phyloP scores from a whole-genome alignment of 2,797 vertebrate genomes.

The Otolemur crassicaudatus region DNA sequence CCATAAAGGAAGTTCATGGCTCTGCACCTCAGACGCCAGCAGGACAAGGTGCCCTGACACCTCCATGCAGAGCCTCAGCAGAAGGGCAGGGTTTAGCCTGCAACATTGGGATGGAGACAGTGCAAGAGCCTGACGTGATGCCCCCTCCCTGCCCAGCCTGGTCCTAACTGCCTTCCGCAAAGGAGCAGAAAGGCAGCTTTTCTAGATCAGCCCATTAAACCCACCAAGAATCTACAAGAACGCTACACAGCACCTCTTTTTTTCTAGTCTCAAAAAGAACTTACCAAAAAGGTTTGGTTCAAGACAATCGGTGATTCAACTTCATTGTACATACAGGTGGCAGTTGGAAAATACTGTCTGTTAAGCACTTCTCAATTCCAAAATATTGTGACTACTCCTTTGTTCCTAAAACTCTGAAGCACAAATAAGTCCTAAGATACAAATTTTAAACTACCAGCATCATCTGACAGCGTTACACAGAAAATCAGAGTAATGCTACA shows the following conservation, averaged over 20 bases:
- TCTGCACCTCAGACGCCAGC: conserved; percentile 61
- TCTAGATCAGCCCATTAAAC: background rate
- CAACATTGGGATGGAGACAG: conserved; percentile 38
- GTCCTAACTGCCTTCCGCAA: conserved; percentile 1
- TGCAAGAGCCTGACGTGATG: background rate
- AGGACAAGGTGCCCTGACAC: conserved; percentile 17
- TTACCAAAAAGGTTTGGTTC: conserved; percentile 61
- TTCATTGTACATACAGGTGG: conserved; percentile 56
- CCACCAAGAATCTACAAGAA: background rate
- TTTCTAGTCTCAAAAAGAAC: conserved; percentile 61
- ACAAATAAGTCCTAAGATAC: conserved; percentile 57
- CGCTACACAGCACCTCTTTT: background rate
- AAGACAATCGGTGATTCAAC: conserved; percentile 83
- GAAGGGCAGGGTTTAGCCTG: conserved; percentile 2
- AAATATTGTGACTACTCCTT: conserved; percentile 5
- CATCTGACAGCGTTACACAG: conserved; percentile 49
- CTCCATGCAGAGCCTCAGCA: conserved; percentile 41
- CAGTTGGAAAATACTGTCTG: conserved; percentile 45
- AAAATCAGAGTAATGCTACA: conserved; percentile 70
- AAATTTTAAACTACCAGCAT: conserved; percentile 58
- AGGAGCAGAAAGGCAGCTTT: conserved; percentile 31
- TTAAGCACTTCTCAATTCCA: conserved; percentile 43
- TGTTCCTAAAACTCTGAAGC: conserved; percentile 63
- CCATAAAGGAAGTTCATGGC: conserved; percentile 65
- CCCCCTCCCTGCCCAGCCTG: conserved; percentile 4